Conservation (phyloP, 2,888 invertebrate species). For the Busseola fusca region DNA sequence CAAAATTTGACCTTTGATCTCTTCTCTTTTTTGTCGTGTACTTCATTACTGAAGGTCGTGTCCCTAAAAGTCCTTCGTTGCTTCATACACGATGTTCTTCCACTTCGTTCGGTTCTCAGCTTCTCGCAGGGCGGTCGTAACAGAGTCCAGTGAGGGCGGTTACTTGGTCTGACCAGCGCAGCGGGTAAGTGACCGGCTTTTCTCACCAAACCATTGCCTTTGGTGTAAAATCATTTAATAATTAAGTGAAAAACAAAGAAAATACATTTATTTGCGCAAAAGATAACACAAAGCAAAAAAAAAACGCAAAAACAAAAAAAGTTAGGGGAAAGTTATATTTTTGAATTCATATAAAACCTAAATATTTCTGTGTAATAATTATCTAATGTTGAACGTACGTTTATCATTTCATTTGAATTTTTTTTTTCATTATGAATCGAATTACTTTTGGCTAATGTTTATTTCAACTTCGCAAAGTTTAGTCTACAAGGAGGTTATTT, state of each 20-base stretch:
- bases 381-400: background rate
- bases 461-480: background rate
- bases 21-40: too few species aligned
- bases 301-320: background rate
- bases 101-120: too few species aligned
- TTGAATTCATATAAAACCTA: background rate
- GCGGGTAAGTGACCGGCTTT: too few species aligned
- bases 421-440: background rate
- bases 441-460: background rate
- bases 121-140: too few species aligned
- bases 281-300: background rate
- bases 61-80: too few species aligned
- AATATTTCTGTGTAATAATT: background rate
- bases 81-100: too few species aligned
- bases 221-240: background rate
- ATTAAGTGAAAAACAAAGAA: background rate
- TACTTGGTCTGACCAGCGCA: too few species aligned
- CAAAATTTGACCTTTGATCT: too few species aligned
- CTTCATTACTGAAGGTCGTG: too few species aligned
- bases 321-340: too few species aligned
- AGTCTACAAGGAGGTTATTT: background rate
- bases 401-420: background rate
- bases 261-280: background rate
- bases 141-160: too few species aligned
- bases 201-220: too few species aligned